These are phyloP conservation scores for Hippocampus guttulatus DNA, from an alignment of 2,113 vertebrate genomes.

Conservation along the genomic window DNA sequence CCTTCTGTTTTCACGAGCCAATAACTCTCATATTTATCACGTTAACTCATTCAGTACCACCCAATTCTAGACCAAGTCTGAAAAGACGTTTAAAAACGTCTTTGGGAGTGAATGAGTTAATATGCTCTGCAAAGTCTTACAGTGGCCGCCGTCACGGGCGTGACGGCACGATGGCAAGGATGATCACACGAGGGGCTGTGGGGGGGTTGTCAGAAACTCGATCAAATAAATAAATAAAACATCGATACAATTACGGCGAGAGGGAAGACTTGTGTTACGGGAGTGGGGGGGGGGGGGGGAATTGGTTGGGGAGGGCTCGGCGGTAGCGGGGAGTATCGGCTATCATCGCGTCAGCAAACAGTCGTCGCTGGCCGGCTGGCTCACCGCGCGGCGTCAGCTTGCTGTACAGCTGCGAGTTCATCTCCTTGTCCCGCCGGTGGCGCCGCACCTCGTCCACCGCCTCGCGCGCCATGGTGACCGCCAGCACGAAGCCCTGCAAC, in stretches of 20 bases:
- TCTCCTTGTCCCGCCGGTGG: slow-evolving; percentile 91
- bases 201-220: slow-evolving; percentile 17
- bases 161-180: slow-evolving; percentile 34
- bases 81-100: too few relatives aligned
- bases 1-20: slow-evolving; percentile 43
- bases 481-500: slow-evolving; percentile 86
- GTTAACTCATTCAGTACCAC: too few relatives aligned
- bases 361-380: slow-evolving; percentile 14
- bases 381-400: slow-evolving; percentile 93
- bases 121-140: slow-evolving; percentile 17
- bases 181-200: slow-evolving; percentile 41
- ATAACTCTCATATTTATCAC: slow-evolving; percentile 39
- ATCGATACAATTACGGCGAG: slow-evolving; percentile 54
- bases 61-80: too few relatives aligned
- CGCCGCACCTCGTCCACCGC: slow-evolving; percentile 91
- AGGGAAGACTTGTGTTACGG: slow-evolving; percentile 40
- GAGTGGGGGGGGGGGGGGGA: slow-evolving; percentile 29
- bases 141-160: not conserved
- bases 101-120: too few relatives aligned
- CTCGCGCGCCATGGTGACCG: slow-evolving; percentile 89
- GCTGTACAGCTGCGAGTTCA: slow-evolving; percentile 96
- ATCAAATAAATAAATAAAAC: slow-evolving; percentile 11
- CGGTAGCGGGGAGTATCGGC: slow-evolving; percentile 31
- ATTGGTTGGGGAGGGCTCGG: slow-evolving; percentile 24
- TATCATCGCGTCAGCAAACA: slow-evolving; percentile 49